Evolutionary conservation across 1,140 invertebrate species (phyloP).

Genomic region (Gonioctena quinquepunctata): DNA sequence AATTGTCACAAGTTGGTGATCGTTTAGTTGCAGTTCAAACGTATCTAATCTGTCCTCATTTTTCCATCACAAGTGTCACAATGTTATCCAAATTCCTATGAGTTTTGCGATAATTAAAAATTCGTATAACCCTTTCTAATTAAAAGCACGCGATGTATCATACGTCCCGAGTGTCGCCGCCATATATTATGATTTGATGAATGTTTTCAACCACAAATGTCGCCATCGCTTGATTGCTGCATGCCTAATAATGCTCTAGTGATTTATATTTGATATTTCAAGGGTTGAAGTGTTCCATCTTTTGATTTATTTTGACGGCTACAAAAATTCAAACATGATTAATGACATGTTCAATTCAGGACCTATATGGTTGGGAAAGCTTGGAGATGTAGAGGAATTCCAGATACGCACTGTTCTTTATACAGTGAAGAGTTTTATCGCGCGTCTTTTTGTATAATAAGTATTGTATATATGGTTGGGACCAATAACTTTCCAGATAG

Average conservation of each 20-base stretch:
- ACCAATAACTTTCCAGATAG: no score
- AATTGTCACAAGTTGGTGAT: no score
- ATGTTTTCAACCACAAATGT: conserved; percentile 19
- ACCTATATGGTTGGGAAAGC: no score
- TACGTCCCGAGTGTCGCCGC: conserved; percentile 3
- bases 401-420: no score
- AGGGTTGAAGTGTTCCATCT: conserved; percentile 9
- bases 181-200: conserved; percentile 19
- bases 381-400: no score
- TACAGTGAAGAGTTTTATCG: no score
- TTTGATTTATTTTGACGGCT: conserved; percentile 15
- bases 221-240: conserved; percentile 9
- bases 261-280: conserved; percentile 19
- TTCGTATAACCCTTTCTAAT: background rate
- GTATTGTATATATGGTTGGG: no score
- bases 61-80: no score
- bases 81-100: background rate
- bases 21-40: no score
- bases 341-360: background rate
- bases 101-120: conserved; percentile 1
- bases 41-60: no score
- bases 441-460: no score
- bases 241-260: conserved; percentile 9
- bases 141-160: conserved; percentile 2
- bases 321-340: background rate